Evolutionary conservation across 2,113 vertebrate species (phyloP).

Genomic region (Rhea americana): DNA sequence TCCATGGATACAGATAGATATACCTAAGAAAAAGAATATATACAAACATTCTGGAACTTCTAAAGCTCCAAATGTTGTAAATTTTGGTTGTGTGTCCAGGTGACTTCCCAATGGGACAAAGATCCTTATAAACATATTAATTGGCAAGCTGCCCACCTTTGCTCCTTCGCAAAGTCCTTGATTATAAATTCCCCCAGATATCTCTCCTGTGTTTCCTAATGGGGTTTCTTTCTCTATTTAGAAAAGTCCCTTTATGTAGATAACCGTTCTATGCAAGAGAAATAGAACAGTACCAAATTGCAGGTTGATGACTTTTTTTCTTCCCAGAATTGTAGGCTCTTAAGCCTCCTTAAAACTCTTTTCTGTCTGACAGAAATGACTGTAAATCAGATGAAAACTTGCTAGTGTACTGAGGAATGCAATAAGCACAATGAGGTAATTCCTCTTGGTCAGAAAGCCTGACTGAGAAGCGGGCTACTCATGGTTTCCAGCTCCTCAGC

Average conservation of each 20-base stretch:
- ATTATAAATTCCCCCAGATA: background rate
- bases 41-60: background rate
- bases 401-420: background rate
- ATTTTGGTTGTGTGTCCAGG: background rate
- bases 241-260: background rate
- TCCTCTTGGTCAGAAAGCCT: background rate
- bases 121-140: background rate
- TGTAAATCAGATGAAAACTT: background rate
- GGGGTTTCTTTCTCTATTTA: background rate
- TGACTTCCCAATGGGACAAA: background rate
- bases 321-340: background rate
- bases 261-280: background rate
- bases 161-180: background rate
- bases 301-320: background rate
- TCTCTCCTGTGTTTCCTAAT: background rate
- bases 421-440: background rate
- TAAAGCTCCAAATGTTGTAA: background rate
- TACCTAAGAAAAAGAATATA: background rate
- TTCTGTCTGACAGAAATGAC: background rate
- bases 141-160: background rate
- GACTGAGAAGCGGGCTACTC: background rate
- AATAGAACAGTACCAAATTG: background rate
- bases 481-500: background rate
- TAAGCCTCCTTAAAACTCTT: background rate
- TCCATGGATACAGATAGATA: background rate